A percentile compares a stretch with the other conserved stretches of the same genome.
phyloP scores from a whole-genome alignment of 1,140 invertebrate species.

The Sarcophaga bullata region DNA sequence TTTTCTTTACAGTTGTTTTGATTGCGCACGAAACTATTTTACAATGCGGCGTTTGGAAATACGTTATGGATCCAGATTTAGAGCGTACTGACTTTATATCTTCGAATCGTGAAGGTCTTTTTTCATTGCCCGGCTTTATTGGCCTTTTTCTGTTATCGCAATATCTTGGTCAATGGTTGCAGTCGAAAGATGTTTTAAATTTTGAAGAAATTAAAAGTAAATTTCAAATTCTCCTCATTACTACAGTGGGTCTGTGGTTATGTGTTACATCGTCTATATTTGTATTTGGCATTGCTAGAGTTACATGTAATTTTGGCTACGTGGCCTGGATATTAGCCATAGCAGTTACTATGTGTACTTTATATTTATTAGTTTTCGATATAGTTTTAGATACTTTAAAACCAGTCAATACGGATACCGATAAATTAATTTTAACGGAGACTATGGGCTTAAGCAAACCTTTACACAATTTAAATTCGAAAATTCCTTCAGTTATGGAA shows the following conservation, averaged over 20 bases:
- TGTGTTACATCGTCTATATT: conserved; percentile 66
- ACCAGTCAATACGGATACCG: neutral
- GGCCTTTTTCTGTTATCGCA: conserved; percentile 82
- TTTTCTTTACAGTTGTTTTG: conserved; percentile 65
- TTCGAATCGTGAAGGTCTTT: conserved; percentile 91
- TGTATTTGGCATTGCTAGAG: conserved; percentile 72
- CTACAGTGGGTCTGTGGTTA: conserved; percentile 67
- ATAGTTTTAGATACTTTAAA: conserved; percentile 41
- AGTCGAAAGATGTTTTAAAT: conserved; percentile 59
- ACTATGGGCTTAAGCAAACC: neutral
- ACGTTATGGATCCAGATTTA: conserved; percentile 73
- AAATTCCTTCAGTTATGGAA: conserved; percentile 44
- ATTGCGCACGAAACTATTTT: conserved; percentile 78
- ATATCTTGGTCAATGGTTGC: conserved; percentile 74
- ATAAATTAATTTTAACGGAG: neutral
- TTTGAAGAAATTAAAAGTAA: conserved; percentile 55
- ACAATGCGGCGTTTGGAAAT: conserved; percentile 73
- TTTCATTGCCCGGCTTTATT: conserved; percentile 85
- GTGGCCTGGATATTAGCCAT: conserved; percentile 77
- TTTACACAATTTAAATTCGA: neutral
- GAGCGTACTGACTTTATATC: conserved; percentile 73
- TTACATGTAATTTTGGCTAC: conserved; percentile 82
- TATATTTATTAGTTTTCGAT: conserved; percentile 66
- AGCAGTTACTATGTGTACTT: conserved; percentile 67
- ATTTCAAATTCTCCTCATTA: conserved; percentile 63